Percentiles rank a stretch among this genome's conserved stretches.
Evolutionary conservation across 2,113 vertebrate species (phyloP).

Genomic region (Talpa occidentalis): DNA sequence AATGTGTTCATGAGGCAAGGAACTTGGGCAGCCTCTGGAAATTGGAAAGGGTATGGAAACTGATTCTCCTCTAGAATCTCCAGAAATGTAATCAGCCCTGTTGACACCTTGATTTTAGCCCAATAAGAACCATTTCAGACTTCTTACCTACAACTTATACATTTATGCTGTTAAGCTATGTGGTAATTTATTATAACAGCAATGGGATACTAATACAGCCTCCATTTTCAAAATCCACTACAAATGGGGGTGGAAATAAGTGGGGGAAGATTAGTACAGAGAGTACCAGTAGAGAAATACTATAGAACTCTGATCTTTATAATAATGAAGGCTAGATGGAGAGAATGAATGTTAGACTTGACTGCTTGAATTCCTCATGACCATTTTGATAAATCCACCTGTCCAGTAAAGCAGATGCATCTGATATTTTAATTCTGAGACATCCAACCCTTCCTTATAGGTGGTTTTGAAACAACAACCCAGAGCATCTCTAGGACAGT

Average conservation of each 20-base stretch:
- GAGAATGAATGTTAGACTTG: neutral
- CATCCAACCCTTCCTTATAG: neutral
- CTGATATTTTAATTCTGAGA: conserved; percentile 35
- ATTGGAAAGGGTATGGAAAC: neutral
- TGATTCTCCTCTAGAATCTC: neutral
- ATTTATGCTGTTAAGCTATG: neutral
- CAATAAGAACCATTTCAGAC: neutral
- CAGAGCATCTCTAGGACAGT: neutral
- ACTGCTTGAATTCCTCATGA: neutral
- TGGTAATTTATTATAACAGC: neutral
- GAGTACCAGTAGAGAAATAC: neutral
- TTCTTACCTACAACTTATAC: neutral
- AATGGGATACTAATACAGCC: neutral
- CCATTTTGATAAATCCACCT: neutral
- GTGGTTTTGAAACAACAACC: neutral
- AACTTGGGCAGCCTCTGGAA: neutral
- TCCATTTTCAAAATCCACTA: conserved; percentile 1
- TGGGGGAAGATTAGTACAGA: neutral
- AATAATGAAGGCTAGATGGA: neutral
- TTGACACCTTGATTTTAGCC: neutral
- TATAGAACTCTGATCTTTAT: neutral
- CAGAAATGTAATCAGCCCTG: neutral
- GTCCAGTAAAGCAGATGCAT: neutral
- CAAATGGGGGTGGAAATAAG: neutral
- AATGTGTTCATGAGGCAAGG: neutral